Percentiles rank a stretch among this genome's conserved stretches.
Conservation (phyloP, 2,113 vertebrate genomes). For the Salminus brasiliensis region DNA sequence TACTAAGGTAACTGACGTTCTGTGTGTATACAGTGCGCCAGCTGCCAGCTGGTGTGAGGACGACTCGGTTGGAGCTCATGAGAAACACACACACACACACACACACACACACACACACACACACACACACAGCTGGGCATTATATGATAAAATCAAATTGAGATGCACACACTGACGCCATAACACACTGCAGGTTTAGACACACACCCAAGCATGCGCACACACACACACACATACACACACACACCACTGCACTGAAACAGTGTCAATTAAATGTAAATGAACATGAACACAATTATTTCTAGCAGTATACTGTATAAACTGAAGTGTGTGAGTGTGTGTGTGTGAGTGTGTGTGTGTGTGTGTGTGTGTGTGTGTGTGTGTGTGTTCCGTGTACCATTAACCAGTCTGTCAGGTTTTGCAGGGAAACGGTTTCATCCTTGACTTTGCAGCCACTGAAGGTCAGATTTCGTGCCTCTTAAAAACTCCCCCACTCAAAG, state of each 20-base stretch:
- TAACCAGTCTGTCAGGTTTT: slow-evolving; percentile 4
- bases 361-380: neutral
- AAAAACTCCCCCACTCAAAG: neutral
- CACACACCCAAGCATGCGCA: no score
- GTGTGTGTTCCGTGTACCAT: neutral
- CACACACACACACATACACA: no score
- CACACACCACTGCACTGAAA: neutral
- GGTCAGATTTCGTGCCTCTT: neutral
- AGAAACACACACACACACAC: slow-evolving; percentile 2
- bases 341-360: no score
- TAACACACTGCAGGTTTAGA: no score
- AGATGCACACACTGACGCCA: neutral
- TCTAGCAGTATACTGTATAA: no score
- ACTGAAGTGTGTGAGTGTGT: no score
- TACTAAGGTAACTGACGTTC: no score
- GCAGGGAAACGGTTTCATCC: neutral
- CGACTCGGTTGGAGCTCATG: neutral
- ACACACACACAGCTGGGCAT: neutral
- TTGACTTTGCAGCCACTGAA: neutral
- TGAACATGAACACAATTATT: no score
- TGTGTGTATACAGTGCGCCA: slow-evolving; percentile 6
- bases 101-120: neutral
- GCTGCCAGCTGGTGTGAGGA: slow-evolving; percentile 9
- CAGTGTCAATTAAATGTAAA: no score
- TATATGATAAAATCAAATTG: neutral